Base-by-base conservation (phyloP, 2,888 invertebrate species). In the Drosophila recens region DNA sequence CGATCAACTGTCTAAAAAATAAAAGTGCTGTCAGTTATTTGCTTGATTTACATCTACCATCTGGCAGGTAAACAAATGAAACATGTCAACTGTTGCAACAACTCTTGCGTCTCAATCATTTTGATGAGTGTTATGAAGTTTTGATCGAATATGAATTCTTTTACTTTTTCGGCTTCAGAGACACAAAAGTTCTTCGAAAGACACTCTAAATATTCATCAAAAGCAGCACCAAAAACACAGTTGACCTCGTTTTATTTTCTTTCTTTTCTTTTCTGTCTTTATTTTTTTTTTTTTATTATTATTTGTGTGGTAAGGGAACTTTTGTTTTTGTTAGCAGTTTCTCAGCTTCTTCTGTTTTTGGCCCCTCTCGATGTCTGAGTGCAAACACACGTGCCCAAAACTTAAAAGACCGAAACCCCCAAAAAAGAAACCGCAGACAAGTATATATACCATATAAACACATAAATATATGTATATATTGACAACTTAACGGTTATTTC, bases 291-390 rank as follows among this genome's bases (percentile, higher is more conserved):
- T 1, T 17, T 38, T 23, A 23, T 6, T 38, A n/a, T 48, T 15
- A 30, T 40, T 10, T 42, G 34, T 42, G 34, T 43, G 40, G 43
- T 45, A 52, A 49, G 53, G 67, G 48, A 69, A 74, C 77, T 80
- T 80, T 80, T 80, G 68, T 77, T 80, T 80, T 80, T 80, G 71
- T 80, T 80, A 74, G 80, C 79, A 77, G 57, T 69, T 73, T 58
- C 57, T 58, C 52, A 64, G 61, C 67, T 53, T 72, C 62, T 38
- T 40, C 36, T 43, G 49, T 42, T 45, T 45, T 48, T 11, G 45
- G 42, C 20, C 40, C 49, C 40, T 43, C 52, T 43, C 40, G 34
- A 34, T 34, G 34, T n/a, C 57, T 45, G 42, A 38, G 65, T 45
- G 75, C 63, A 79, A 73, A 71, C 67, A 78, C 78, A 79, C 79